Evolutionary conservation across 2,888 invertebrate species (phyloP), one percentile per base, ranked within the genome.

Genomic region (Drosophila koepferae): DNA sequence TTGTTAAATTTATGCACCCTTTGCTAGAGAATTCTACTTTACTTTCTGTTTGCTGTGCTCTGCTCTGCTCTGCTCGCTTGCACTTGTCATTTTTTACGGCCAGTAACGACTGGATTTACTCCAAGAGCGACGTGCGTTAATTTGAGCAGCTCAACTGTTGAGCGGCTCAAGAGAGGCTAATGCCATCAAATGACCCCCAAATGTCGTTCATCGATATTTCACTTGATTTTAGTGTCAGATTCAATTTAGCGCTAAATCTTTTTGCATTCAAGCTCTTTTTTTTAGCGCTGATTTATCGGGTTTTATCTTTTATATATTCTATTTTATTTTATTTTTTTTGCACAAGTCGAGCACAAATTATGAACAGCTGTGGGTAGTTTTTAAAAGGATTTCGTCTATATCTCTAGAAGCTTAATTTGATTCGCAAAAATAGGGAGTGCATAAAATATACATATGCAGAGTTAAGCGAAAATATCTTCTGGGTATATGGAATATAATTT

Each of bases 1-100:
- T 78, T 58, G 80, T 82, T 76, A 82, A 87, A 87, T 87, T 87
- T 87, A 87, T 87, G 86, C 86, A 87, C 86, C 86, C 86, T 83
- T 89, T 89, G 76, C 62, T 46, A 56, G 36, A 36, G 18, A 28
- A 38, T 23, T 59, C 41, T n/a, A n/a, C n/a, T 10, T n/a, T 46
- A 56, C 55, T 14, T 14, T n/a, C 41, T 10, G 38, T 56, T 36
- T 61, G 9, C 23, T 46, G 12, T 31, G 16, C 23, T 53, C 12
- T 23, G 16, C 53, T 44, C 31, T 48, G 48, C 56, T 16, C 6
- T 8, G 40, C 16, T 55, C 49, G 44, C 65, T 14, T 71, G 72
- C 86, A 86, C 88, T 87, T 87, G 90, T 86, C 81, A 68, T 76
- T 88, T 82, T 87, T 86, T 86, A 83, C 63, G 70, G 51, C n/a